Conservation (phyloP, 2,888 invertebrate species). For the Sarcophaga rosellei region DNA sequence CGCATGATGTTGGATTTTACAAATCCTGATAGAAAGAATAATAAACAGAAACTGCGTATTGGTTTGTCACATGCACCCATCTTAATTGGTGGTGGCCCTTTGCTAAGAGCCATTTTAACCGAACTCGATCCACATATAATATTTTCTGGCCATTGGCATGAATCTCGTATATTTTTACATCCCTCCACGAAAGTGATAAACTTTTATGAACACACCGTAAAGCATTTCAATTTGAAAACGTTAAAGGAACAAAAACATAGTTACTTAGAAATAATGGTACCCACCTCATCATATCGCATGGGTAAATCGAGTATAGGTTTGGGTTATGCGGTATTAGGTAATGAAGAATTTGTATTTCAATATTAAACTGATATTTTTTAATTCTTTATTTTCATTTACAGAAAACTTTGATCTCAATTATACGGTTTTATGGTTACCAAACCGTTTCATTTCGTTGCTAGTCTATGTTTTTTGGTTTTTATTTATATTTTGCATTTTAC, state of each 20-base stretch:
- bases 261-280: constrained; percentile 91
- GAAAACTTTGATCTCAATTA: constrained; percentile 78
- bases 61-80: constrained; percentile 89
- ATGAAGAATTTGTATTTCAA: constrained; percentile 53
- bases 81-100: constrained; percentile 79
- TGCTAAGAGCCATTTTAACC: constrained; percentile 83
- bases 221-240: constrained; percentile 76
- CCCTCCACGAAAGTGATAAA: constrained; percentile 78
- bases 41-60: constrained; percentile 81
- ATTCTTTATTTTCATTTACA: constrained; percentile 57
- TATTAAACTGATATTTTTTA: not conserved
- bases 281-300: constrained; percentile 98
- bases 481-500: constrained; percentile 74
- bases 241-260: constrained; percentile 78
- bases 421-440: constrained; percentile 79
- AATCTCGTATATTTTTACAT: constrained; percentile 80
- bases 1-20: constrained; percentile 86
- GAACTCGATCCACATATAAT: constrained; percentile 86
- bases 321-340: constrained; percentile 91
- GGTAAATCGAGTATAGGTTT: constrained; percentile 93
- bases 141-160: constrained; percentile 87
- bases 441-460: constrained; percentile 77
- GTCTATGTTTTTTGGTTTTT: constrained; percentile 78
- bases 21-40: constrained; percentile 81
- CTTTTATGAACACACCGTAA: constrained; percentile 77